Base-by-base conservation (phyloP, 2,888 invertebrate species). In the Drosophila acutilabella region DNA sequence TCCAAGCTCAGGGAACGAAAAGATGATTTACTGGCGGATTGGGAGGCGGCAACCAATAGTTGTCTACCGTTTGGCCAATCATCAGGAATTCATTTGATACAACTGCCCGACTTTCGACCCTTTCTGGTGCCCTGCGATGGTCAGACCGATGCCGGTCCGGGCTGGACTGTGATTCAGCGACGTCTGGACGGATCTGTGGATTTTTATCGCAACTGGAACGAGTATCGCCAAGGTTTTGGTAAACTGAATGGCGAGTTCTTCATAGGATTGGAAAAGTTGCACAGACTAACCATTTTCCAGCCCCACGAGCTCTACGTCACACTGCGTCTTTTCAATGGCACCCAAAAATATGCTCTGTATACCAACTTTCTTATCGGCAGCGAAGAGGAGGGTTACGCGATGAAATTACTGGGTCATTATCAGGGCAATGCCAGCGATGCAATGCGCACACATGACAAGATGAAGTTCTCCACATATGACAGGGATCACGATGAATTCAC, bases 171-270 rank as follows among this genome's bases (percentile, higher is more conserved):
- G 92, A 95, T 62, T 92, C 95, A 95, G 88, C 94, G 94, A 67
- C 93, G 95, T 10, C 93, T 93, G 68, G 95, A 95, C 70, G 96
- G 95, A 0, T 92, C 93, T 2, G 94, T 95, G 81, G 94, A 95
- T 78, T 96, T 96, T 87, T 94, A 94, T 82, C 94, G 94, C 72
- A 90, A 93, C 52, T 96, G 95, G 95, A 86, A 93, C 0, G 94
- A 94, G 47, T 96, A 96, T 85, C 94, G 94, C 76, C 90, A 93
- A 40, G 96, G 96, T 0, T 96, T 96, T 81, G 96, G 96, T 2
- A 95, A 95, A 81, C 91, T 95, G 2, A 94, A 94, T 0, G 94
- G 94, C 0, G 96, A 96, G 88, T 95, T 95, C 88, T 96, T 95
- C 94, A 92, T 96, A 13, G 96, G 96, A 1, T 87, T 95, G 74